Base-by-base conservation (phyloP, 2,113 vertebrate genomes). In the Hippocampus mohnikei region DNA sequence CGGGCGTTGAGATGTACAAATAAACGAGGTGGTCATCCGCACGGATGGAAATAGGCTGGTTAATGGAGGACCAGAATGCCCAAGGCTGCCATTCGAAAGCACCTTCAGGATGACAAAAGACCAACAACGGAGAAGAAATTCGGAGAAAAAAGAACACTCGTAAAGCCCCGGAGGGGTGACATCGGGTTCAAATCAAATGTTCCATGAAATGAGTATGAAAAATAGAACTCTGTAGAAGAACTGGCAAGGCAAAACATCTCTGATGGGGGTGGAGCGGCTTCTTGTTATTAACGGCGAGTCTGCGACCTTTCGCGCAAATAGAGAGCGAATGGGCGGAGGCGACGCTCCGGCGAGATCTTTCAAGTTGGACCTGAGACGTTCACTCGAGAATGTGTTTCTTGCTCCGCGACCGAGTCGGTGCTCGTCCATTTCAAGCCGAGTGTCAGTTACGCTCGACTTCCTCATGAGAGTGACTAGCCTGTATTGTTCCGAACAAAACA, bases 121-220 rank as follows among this genome's bases (percentile, higher is more conserved):
- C 79, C 84, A 82, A 74, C 70, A 37, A 70, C 73, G 69, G 64
- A 73, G 75, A 71, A 81, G 78, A 78, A 56, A 6, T 60, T 15
- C 42, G 20, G 67, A 77, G 78, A 84, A 79, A 76, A 20, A n/a
- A 7, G 80, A 84, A 84, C 37, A 63, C 73, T 70, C 61, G 81
- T 61, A 52, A 84, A 79, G 65, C 79, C 75, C 76, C 82, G 44
- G 72, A 69, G 72, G 87, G 83, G 82, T 81, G 83, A 68, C 21
- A 81, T 66, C 72, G 80, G 67, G 76, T 84, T 71, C 68, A 80
- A 91, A 87, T 89, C 83, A 90, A 92, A 91, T 88, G 86, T 90
- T 88, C 84, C 88, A 89, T 91, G 81, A 90, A 91, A 92, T 88
- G 79, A 89, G 88, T 91, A 89, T 87, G 84, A 88, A 88, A 91